Conservation (phyloP, 2,113 vertebrate genomes). For the Xiphias gladius region DNA sequence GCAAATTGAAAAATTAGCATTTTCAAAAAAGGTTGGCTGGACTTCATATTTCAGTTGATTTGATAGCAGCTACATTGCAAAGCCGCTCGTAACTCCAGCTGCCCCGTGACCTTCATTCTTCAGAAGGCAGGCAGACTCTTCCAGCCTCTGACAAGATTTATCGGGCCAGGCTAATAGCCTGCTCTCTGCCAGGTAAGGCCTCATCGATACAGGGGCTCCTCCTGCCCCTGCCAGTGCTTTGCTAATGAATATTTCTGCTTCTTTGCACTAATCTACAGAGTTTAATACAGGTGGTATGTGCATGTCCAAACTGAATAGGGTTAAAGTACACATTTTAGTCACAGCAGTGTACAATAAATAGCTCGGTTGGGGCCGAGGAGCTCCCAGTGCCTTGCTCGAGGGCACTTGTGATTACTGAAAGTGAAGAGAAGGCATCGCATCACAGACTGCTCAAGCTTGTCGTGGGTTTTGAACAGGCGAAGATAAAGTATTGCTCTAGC, state of each 20-base stretch:
- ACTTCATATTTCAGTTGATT: constrained; percentile 80
- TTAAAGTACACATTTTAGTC: constrained; percentile 8
- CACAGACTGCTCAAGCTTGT: constrained; percentile 5
- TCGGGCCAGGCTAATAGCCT: constrained; percentile 82
- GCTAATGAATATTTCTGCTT: constrained; percentile 82
- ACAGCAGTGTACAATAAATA: constrained; percentile 6
- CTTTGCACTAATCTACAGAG: constrained; percentile 10
- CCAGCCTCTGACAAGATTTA: constrained; percentile 85
- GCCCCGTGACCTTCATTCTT: constrained; percentile 86
- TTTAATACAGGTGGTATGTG: constrained; percentile 9
- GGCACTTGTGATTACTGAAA: constrained; percentile 3
- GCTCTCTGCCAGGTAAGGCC: constrained; percentile 80
- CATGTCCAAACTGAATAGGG: not conserved
- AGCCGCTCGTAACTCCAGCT: constrained; percentile 79
- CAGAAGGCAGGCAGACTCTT: constrained; percentile 70
- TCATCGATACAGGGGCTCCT: constrained; percentile 82
- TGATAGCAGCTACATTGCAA: constrained; percentile 70
- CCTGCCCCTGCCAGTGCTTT: constrained; percentile 68
- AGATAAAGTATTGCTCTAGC: constrained; percentile 45
- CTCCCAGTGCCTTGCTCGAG: constrained; percentile 41
- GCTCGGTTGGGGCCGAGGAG: not conserved
- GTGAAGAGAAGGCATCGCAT: not conserved
- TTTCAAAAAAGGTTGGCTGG: constrained; percentile 51
- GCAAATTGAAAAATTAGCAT: constrained; percentile 73
- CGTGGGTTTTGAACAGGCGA: constrained; percentile 45